Conservation (phyloP, 2,113 vertebrate species). For the Rhipidura dahli region DNA sequence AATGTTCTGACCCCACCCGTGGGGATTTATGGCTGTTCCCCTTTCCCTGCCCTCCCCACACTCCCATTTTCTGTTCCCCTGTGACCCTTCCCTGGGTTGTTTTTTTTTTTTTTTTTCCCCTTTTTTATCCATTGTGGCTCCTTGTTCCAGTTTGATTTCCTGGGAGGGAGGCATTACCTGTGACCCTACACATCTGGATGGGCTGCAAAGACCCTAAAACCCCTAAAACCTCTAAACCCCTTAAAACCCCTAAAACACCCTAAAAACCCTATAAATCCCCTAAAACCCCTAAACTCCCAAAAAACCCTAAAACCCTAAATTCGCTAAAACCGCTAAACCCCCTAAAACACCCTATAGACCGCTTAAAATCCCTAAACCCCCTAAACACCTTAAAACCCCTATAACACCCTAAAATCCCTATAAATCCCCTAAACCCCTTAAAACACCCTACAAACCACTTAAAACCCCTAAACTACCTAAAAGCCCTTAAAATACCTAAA, state of each 20-base stretch:
- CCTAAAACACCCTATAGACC: too few relatives aligned
- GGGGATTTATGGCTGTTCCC: background rate
- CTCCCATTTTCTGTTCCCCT: background rate
- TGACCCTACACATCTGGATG: background rate
- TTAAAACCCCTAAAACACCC: background rate
- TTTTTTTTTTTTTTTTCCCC: too few relatives aligned
- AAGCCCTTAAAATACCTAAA: too few relatives aligned
- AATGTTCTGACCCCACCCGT: background rate
- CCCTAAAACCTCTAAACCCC: background rate
- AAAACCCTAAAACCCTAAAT: too few relatives aligned
- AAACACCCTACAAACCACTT: too few relatives aligned
- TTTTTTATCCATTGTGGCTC: background rate
- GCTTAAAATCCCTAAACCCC: background rate
- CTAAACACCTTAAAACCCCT: background rate
- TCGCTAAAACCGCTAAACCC: background rate
- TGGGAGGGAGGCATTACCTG: background rate
- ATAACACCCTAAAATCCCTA: too few relatives aligned
- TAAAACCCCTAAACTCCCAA: background rate
- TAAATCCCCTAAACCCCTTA: background rate
- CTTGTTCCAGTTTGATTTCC: background rate
- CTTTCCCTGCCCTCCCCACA: background rate
- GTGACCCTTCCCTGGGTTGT: background rate
- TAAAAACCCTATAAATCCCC: too few relatives aligned
- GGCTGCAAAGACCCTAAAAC: background rate
- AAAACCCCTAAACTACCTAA: too few relatives aligned